Evolutionary conservation across 2,797 vertebrate genomes (phyloP).

Genomic region (Lagocephalus sceleratus): DNA sequence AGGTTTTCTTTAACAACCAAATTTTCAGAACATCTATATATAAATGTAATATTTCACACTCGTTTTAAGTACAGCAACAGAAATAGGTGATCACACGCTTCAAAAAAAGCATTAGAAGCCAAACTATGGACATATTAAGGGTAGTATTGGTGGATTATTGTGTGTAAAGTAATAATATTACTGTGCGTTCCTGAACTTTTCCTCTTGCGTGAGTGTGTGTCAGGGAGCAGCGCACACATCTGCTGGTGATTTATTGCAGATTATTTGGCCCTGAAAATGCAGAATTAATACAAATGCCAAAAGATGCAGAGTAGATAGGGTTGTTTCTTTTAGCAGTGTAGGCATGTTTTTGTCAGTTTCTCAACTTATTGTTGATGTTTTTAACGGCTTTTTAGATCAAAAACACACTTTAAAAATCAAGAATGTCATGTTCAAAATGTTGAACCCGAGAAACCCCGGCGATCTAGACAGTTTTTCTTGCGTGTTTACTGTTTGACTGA

Average conservation of each 20-base stretch:
- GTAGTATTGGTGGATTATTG: not conserved
- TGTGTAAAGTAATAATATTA: conserved; percentile 35
- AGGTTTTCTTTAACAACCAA: no score
- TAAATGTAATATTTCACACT: no score
- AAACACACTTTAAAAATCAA: no score
- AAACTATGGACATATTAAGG: no score
- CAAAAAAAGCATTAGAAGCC: not conserved
- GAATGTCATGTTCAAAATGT: no score
- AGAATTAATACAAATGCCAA: not conserved
- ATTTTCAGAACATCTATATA: no score
- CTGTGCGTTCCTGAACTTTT: not conserved
- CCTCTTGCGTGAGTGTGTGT: conserved; percentile 1
- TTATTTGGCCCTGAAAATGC: not conserved
- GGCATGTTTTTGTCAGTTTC: no score
- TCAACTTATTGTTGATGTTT: no score
- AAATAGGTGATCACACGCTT: not conserved
- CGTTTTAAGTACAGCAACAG: no score
- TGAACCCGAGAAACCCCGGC: conserved; percentile 42
- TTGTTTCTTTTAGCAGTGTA: conserved; percentile 6
- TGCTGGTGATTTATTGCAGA: not conserved
- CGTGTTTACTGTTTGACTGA: conserved; percentile 33
- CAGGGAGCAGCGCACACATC: conserved; percentile 1
- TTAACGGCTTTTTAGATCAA: no score
- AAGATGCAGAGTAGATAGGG: no score
- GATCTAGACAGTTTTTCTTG: conserved; percentile 13